Base-by-base conservation (phyloP, 2,888 invertebrate species). In the Napeogenes inachia region DNA sequence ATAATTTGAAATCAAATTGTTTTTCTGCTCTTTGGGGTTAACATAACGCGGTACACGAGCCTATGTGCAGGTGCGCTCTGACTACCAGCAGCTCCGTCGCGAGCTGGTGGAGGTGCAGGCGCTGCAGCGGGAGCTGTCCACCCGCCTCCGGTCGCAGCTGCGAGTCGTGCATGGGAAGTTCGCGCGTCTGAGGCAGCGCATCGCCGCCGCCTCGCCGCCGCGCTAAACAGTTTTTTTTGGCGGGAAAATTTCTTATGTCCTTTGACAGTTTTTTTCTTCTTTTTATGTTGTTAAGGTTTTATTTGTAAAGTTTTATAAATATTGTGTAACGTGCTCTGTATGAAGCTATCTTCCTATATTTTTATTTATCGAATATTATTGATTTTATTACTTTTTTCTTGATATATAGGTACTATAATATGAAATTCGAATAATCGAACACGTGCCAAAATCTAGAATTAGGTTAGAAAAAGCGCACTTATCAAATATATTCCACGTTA, bases 41-140 rank as follows among this genome's bases (percentile, higher is more conserved):
- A 13, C 21, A 35, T 53, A 30, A 45, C 32, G 21, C 38, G 33
- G 30, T 32, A 57, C 57, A 47, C 57, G n/a, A 5, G 45, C 30
- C 21, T 42, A 45, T n/a, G 45, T 47, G 21, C 68, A 93, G 89
- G 93, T 93, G 67, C 94, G 94, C 72, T 94, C 94, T 67, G 96
- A 96, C 81, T 96, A 96, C 84, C 94, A 94, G 80, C 94, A 94
- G 75, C 89, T 96, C 60, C 92, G 95, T 45, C 94, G 94, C 77
- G 95, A 96, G 84, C 92, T 96, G 73, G 92, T 93, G 72, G 96
- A 96, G 76, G 95, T 95, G 69, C 95, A 96, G 78, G 94, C 95
- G 68, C 82, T 96, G 73, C 95, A 96, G 82, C 92, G 94, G 70
- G 95, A 96, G 85, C 92, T 96, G 72, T 94, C 95, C 46, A 92